Evolutionary conservation across 2,113 vertebrate species (phyloP).

Genomic region (Poicephalus gulielmi): DNA sequence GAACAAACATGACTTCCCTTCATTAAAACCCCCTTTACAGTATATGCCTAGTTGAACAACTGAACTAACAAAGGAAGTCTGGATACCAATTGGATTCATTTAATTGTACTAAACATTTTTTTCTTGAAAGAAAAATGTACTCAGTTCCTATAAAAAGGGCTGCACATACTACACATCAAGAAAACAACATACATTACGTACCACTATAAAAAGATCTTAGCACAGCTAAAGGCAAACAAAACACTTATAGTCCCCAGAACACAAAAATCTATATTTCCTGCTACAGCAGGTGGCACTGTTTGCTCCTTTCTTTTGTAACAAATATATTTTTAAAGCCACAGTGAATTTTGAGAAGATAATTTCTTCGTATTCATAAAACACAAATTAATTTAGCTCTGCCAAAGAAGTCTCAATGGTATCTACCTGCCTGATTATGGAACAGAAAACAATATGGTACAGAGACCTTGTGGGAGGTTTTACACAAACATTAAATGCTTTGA

Average conservation of each 20-base stretch:
- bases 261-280: not conserved
- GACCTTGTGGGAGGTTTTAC: not conserved
- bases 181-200: accelerated
- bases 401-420: not conserved
- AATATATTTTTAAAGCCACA: not conserved
- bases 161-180: not conserved
- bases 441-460: not conserved
- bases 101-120: not conserved
- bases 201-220: not conserved
- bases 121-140: not conserved
- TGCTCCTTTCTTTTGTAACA: not conserved
- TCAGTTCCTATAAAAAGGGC: not conserved
- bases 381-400: constrained; percentile 20
- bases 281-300: not conserved
- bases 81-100: not conserved
- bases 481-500: not conserved
- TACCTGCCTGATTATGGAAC: not conserved
- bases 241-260: not conserved
- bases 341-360: not conserved
- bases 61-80: not conserved
- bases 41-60: not conserved
- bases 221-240: not conserved
- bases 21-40: not conserved
- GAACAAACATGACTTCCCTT: not conserved
- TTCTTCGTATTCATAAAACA: constrained; percentile 9